Evolutionary conservation across 2,797 vertebrate species (phyloP).

Genomic region (Ptychobarbus kaznakovi): DNA sequence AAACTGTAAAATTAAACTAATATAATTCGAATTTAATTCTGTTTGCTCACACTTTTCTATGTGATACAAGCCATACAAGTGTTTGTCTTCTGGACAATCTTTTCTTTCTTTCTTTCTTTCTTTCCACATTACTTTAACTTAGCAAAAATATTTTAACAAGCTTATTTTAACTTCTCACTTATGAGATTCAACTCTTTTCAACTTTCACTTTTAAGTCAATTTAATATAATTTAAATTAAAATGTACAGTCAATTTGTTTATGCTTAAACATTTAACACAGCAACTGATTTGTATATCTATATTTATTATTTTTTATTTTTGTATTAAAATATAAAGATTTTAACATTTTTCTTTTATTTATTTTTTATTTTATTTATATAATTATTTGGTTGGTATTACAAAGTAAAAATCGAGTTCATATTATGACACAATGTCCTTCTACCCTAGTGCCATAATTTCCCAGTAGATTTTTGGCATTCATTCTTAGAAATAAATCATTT

Average conservation of each 20-base stretch:
- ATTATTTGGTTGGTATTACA: background rate
- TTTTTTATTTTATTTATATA: too few relatives aligned
- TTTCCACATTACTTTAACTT: too few relatives aligned
- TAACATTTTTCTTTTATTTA: too few relatives aligned
- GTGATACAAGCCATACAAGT: background rate
- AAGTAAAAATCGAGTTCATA: background rate
- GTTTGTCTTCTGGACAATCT: too few relatives aligned
- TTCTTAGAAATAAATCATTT: background rate
- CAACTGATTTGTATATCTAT: background rate
- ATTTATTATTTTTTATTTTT: too few relatives aligned
- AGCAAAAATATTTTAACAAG: too few relatives aligned
- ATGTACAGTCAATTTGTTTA: background rate
- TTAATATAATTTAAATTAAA: too few relatives aligned
- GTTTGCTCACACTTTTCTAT: background rate
- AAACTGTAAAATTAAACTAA: too few relatives aligned
- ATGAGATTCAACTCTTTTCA: too few relatives aligned
- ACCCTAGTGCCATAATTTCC: background rate
- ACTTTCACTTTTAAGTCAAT: too few relatives aligned
- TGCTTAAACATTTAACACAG: background rate
- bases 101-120: too few relatives aligned
- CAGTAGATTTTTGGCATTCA: conserved; percentile 10
- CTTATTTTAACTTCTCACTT: too few relatives aligned
- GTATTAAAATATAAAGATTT: background rate
- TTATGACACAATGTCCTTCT: background rate
- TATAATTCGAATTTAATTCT: background rate